Base-by-base conservation (phyloP, 1,140 invertebrate species). In the Drosophila biarmipes region DNA sequence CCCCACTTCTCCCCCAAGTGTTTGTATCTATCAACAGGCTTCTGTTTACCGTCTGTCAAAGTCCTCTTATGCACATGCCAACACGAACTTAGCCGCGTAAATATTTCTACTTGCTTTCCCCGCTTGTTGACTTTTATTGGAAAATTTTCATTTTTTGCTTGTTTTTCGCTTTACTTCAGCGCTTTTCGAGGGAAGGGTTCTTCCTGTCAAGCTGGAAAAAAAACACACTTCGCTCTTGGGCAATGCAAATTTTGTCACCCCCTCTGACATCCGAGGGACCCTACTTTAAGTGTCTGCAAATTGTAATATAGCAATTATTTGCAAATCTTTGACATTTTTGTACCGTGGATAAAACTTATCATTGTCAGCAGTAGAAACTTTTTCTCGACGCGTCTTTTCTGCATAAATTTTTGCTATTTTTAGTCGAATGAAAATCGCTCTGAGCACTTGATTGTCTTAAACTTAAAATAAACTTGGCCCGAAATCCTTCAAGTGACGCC, bases 51-150 rank as follows among this genome's bases (percentile, higher is more conserved):
- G 2, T 49, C 49, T 52, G 38, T 51, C 37, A 52, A 57, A 34
- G 48, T 64, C 29, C 35, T 40, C 40, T 48, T 37, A 54, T 58
- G 55, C 43, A 29, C 34, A 19, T 55, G 19, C 62, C 55, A 56
- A 52, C 48, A 51, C 38, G 64, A 55, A 80, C 42, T 71, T 61
- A 63, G 48, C 66, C 67, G 76, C 54, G 43, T 55, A 73, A 85
- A 77, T 56, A 80, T 77, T 77, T 80, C 68, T 55, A 63, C 73
- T 59, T 68, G 45, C n/a, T 48, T 67, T 72, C 49, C 42, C 34
- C 53, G 24, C 40, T 69, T 87, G 78, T 87, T 86, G 81, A 74
- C 69, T 74, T 76, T 87, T 84, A 80, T 84, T 84, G 72, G 29
- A 80, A 76, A 80, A 63, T 52, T 73, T 61, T 38, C 69, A 80